Base-by-base conservation (phyloP, 2,797 vertebrate species). In the Acanthopagrus latus region DNA sequence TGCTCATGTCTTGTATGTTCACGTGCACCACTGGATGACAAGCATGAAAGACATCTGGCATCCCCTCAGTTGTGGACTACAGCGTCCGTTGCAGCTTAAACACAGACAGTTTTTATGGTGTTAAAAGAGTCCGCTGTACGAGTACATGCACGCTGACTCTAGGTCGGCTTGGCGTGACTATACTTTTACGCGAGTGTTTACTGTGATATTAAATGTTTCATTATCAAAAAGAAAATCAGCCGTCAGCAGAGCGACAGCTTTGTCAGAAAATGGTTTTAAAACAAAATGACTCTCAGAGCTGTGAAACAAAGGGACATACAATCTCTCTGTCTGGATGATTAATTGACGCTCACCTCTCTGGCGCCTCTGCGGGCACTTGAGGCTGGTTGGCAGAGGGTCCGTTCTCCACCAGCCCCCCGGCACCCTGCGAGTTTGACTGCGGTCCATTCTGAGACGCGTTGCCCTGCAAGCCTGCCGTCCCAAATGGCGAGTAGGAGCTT, bases 401-500 rank as follows among this genome's bases (percentile, higher is more conserved):
- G 0, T 92, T 88, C 47, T 98, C 97, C 71, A 94, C 94, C 91
- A 67, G 92, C 71, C 71, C 95, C 76, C 51, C 96, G 80, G 88
- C 82, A 82, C 66, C 92, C 89, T 92, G 97, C 79, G 83, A 95
- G 93, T 90, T 98, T 92, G 69, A 94, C 93, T 87, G 94, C 75
- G 97, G 96, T 82, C 96, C 96, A 0, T 95, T 97, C 51, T 96
- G 97, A 72, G 96, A 93, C 0, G 76, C 4, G 72, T 59, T 44
- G 23, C 95, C 77, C 73, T 85, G 93, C 80, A 94, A 1, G 43
- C 95, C 92, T 70, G 96, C 88, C 18, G 91, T 92, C 83, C 96
- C 96, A 67, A 98, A 98, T 9, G 97, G 92, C 23, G 98, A 93
- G 89, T 97, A 98, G 0, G 96, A 96, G 87, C 95, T 95, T 51